Evolutionary conservation across 2,797 vertebrate species (phyloP).

Genomic region (Dendrocincla tyrannina): DNA sequence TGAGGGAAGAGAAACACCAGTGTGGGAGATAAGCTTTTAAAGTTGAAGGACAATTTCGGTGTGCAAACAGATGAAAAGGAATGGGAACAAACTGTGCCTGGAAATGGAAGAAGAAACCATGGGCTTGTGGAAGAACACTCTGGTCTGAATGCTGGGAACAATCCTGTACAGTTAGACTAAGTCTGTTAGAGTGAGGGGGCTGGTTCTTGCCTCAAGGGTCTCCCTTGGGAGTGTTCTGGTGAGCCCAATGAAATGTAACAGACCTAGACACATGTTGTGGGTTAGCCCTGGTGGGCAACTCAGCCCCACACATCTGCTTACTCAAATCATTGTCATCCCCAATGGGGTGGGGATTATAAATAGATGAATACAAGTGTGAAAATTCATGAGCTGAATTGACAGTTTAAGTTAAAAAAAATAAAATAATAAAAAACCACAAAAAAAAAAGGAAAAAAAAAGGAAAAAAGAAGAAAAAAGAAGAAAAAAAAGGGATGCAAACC

Average conservation of each 20-base stretch:
- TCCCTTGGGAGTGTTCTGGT: not conserved
- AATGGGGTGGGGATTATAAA: not conserved
- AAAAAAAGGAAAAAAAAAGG: not conserved
- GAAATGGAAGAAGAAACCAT: not conserved
- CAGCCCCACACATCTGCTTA: not conserved
- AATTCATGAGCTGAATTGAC: not conserved
- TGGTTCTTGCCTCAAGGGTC: no score
- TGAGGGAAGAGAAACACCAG: not conserved
- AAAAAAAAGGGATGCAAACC: not conserved
- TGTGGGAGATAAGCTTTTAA: not conserved
- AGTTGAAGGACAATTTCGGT: not conserved
- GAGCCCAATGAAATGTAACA: not conserved
- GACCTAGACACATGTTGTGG: rapidly evolving
- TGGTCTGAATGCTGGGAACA: not conserved
- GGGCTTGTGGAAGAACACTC: not conserved
- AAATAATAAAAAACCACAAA: no score
- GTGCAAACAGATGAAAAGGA: not conserved
- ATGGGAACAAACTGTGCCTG: not conserved
- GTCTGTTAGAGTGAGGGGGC: not conserved
- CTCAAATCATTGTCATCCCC: not conserved
- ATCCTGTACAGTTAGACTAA: rapidly evolving
- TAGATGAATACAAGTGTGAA: not conserved
- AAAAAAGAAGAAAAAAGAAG: not conserved
- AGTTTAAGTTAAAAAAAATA: not conserved
- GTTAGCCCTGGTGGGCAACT: not conserved